phyloP scores from a whole-genome alignment of 2,113 vertebrate species.

The Amazona guildingii region DNA sequence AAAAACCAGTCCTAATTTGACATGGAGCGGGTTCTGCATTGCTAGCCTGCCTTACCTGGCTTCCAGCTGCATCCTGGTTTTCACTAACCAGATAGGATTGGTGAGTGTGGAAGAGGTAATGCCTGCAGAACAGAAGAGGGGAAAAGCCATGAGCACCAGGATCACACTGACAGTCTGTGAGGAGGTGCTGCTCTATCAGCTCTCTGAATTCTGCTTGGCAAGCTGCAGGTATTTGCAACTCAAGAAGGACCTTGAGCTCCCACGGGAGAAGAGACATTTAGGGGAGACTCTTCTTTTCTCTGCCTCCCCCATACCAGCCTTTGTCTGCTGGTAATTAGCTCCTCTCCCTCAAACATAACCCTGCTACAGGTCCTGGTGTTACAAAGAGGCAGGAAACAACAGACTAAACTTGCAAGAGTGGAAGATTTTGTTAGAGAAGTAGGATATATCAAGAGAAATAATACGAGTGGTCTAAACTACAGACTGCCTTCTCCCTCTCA shows the following conservation, averaged over 20 bases:
- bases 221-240: neutral
- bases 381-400: neutral
- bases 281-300: neutral
- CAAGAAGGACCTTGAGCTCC: neutral
- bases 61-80: slow-evolving; percentile 71
- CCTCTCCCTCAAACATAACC: neutral
- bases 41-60: slow-evolving; percentile 39
- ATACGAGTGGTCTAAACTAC: neutral
- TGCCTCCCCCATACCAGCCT: neutral
- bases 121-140: slow-evolving; percentile 33
- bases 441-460: neutral
- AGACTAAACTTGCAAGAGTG: neutral
- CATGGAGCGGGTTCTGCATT: neutral
- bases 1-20: neutral
- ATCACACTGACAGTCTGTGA: neutral
- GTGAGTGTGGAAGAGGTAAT: slow-evolving; percentile 53
- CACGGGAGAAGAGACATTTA: neutral
- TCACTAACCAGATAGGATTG: slow-evolving; percentile 73
- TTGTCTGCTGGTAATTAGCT: neutral
- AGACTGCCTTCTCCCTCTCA: neutral
- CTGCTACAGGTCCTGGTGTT: neutral
- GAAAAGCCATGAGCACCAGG: neutral
- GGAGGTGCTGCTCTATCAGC: neutral
- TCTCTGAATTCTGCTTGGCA: neutral
- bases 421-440: neutral